phyloP scores from a whole-genome alignment of 2,797 vertebrate species.

The Acrocephalus scirpaceus region DNA sequence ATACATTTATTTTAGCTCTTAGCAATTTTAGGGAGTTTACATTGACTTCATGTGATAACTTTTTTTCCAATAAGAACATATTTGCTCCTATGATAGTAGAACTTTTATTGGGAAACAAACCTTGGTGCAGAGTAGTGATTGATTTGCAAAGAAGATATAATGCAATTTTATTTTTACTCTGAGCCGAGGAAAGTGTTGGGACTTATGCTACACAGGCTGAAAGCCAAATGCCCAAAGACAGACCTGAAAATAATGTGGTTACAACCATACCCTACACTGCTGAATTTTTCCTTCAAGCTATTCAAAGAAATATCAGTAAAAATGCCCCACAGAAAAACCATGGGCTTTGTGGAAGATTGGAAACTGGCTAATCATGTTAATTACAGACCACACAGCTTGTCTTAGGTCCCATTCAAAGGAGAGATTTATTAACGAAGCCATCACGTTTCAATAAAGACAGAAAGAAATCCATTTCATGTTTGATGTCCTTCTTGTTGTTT shows the following conservation, averaged over 20 bases:
- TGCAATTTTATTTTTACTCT: background rate
- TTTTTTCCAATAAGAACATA: background rate
- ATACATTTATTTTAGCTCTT: background rate
- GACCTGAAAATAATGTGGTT: background rate
- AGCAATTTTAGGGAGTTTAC: background rate
- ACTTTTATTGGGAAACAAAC: background rate
- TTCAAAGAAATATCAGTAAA: background rate
- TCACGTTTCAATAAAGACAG: slow-evolving; percentile 16
- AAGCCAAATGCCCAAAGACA: background rate
- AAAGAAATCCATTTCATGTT: slow-evolving; percentile 19
- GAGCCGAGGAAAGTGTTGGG: background rate
- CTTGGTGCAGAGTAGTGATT: background rate
- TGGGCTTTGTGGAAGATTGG: background rate
- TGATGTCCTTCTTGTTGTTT: background rate
- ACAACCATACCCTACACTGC: background rate
- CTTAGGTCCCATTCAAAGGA: background rate
- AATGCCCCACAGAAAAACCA: background rate
- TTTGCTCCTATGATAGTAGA: background rate
- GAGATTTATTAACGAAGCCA: slow-evolving; percentile 8
- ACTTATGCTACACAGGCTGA: background rate
- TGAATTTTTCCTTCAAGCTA: background rate
- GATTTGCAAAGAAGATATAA: background rate
- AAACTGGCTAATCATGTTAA: background rate
- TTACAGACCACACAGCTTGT: slow-evolving; percentile 30
- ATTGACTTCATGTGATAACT: background rate